Base-by-base conservation (phyloP, 1,140 invertebrate species). In the Polypedilum vanderplanki region DNA sequence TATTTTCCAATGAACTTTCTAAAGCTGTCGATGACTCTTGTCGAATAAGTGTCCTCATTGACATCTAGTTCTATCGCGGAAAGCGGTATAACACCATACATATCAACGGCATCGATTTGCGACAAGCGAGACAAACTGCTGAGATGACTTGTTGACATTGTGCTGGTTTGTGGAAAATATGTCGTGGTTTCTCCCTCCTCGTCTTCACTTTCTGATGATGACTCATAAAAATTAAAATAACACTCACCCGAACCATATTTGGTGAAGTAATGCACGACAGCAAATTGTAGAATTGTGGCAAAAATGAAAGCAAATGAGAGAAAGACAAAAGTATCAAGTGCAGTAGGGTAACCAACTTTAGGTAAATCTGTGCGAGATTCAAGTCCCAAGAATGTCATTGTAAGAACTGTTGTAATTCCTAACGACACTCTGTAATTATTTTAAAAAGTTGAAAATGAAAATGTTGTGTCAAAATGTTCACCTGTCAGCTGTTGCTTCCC, bases 191-290 rank as follows among this genome's bases (percentile, higher is more conserved):
- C 87, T 18, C 89, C 87, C 40, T 85, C 85, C 74, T 85, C 85
- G n/a, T 85, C 86, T 0, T 88, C 87, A 10, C 86, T 85, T 75
- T 86, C 88, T 10, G 88, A 79, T 1, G 65, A 70, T 20, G 65
- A 18, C 77, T 91, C 90, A 9, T 82, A 81, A 0, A 86, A 85
- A 74, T 87, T 88, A 78, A 92, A 92, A 81, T 93, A 93, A 78
- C 91, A 90, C 80, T 95, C 93, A 0, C 93, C 93, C 9, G 91
- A 94, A 12, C 93, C 93, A 77, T 93, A 90, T 82, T 95, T 96
- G 4, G 93, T 96, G 81, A 93, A 95, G 79, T 93, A 94, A 80
- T 96, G 93, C 0, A 96, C 93, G 7, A 93, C 87, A 5, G 93
- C 93, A 82, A 95, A 96, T 86, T 91, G 91, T 75, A 93, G 88